Conservation (phyloP, 2,797 vertebrate genomes). For the Enteromius mattozi region DNA sequence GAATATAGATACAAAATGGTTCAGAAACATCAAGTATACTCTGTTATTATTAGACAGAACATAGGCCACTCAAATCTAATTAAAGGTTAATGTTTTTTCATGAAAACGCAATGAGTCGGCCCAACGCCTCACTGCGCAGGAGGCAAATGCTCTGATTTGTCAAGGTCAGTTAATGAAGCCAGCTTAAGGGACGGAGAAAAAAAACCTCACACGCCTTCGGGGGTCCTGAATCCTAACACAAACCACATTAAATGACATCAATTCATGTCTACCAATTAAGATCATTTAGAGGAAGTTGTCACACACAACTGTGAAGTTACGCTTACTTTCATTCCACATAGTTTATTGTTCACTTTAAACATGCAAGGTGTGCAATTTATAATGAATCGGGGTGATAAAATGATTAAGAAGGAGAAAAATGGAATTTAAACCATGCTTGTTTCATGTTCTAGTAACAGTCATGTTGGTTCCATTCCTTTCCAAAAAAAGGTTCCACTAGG, state of each 20-base stretch:
- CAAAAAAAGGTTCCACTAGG: neutral
- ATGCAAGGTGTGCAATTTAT: neutral
- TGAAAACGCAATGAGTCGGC: conserved; percentile 40
- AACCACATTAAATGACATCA: conserved; percentile 70
- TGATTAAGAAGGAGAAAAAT: neutral
- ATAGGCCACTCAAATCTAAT: conserved; percentile 39
- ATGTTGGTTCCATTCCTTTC: neutral
- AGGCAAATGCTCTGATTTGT: conserved; percentile 78
- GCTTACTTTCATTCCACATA: neutral
- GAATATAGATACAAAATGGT: neutral
- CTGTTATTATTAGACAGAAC: conserved; percentile 12
- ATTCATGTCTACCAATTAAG: conserved; percentile 76
- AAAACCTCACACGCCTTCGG: conserved; percentile 64
- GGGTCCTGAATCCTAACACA: conserved; percentile 75
- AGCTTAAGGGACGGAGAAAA: conserved; percentile 67
- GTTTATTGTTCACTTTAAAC: neutral
- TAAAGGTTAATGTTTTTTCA: conserved; percentile 48
- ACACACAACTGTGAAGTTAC: conserved; percentile 54
- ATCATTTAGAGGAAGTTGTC: conserved; percentile 63
- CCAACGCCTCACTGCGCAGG: conserved; percentile 69
- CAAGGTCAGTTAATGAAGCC: conserved; percentile 83
- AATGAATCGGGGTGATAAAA: neutral
- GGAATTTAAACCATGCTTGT: neutral
- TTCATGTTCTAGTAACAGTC: neutral
- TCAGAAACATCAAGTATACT: conserved; percentile 5